Base-by-base conservation (phyloP, 2,113 vertebrate genomes). In the Nettapus auritus region DNA sequence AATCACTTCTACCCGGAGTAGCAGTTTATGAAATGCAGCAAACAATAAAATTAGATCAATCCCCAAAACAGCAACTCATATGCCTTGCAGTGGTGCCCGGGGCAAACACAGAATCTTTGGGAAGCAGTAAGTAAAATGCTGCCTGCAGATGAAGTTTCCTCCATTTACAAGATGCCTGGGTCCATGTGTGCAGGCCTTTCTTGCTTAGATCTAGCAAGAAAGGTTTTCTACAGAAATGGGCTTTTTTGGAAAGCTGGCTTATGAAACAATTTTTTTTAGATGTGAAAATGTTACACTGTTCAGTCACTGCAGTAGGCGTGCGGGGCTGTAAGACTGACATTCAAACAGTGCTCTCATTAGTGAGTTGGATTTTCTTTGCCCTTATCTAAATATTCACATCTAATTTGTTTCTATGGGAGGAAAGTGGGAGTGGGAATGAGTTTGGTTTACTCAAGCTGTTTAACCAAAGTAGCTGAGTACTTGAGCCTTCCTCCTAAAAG, bases 1-100 rank as follows among this genome's bases (percentile, higher is more conserved):
- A 93, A 88, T 93, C 73, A 62, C 73, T 86, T 92, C 63, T 50
- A 67, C 68, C 14, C 68, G 68, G 92, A 90, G 71, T 66, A 92
- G 53, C 42, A 82, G 78, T 90, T 93, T 86, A 53, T 83, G 57
- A 88, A 76, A 76, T 79, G 36, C 75, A 88, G 82, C 75, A 94
- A 93, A 70, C 69, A 79, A 66, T 73, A 64, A 79, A 71, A 88
- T 84, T 57, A 81, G 81, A 84, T 78, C 57, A 68, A 5, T 71
- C 53, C 86, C 53, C 66, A 29, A 71, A 94, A 73, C 77, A 88
- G 4, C 82, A 90, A 88, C 50, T 84, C 79, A 34, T 66, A 29
- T 89, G 86, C 88, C 80, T 94, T 71, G 53, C 88, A 84, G 44
- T 71, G 48, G 31, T 82, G 82, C 69, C 73, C 28, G 5, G 53